phyloP scores from a whole-genome alignment of 2,888 invertebrate genomes.

The Deilephila elpenor region DNA sequence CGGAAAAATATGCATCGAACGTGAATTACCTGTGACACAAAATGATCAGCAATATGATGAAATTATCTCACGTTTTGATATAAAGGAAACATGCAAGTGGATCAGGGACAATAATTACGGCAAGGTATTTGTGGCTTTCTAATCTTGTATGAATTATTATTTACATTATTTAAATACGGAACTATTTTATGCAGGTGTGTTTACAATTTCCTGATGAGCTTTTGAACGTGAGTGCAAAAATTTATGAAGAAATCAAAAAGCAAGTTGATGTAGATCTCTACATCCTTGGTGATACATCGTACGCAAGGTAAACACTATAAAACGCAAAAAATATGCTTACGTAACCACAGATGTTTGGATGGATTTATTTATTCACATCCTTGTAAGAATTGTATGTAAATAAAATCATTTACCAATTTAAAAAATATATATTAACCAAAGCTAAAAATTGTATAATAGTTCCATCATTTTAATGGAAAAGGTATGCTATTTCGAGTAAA shows the following conservation, averaged over 20 bases:
- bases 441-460: no score
- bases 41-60: conserved; percentile 55
- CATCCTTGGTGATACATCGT: conserved; percentile 95
- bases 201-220: conserved; percentile 96
- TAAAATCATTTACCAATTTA: no score
- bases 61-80: conserved; percentile 82
- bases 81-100: conserved; percentile 87
- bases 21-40: conserved; percentile 63
- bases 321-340: not conserved
- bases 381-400: no score
- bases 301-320: conserved; percentile 87
- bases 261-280: conserved; percentile 85
- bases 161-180: conserved; percentile 13
- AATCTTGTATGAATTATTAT: not conserved
- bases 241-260: conserved; percentile 85
- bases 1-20: conserved; percentile 81
- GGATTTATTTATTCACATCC: no score
- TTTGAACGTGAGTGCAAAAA: conserved; percentile 87
- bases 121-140: conserved; percentile 80
- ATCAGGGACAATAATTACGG: conserved; percentile 86
- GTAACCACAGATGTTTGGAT: no score
- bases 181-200: conserved; percentile 87
- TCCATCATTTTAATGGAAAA: no score
- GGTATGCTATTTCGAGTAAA: no score
- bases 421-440: no score